These are phyloP conservation scores for Rhizoglyphus robini DNA, from an alignment of 1,140 invertebrate species.

Conservation along the genomic window DNA sequence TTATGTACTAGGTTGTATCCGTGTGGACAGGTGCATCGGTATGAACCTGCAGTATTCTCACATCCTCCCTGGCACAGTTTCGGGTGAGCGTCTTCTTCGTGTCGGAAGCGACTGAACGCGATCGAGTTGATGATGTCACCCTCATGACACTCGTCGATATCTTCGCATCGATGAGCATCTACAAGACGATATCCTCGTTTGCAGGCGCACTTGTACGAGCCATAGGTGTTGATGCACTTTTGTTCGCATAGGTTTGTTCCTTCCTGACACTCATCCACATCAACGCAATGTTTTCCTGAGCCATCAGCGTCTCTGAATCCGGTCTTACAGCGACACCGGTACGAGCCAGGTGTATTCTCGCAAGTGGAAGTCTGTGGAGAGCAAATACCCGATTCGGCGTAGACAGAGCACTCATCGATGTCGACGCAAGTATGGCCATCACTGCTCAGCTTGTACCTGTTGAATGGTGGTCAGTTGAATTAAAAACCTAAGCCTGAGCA, in stretches of 20 bases:
- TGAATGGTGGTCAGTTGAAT: too few species aligned
- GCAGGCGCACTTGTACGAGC: conserved; percentile 20
- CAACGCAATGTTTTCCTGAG: conserved; percentile 33
- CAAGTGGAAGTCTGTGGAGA: conserved; percentile 37
- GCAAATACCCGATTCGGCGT: background rate
- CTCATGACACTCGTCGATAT: conserved; percentile 67
- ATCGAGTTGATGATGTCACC: conserved; percentile 11
- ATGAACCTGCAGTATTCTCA: conserved; percentile 74
- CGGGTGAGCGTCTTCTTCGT: background rate
- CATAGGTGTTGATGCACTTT: conserved; percentile 21
- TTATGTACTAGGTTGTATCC: conserved; percentile 77
- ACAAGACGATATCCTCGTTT: conserved; percentile 35
- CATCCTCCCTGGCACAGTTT: conserved; percentile 37
- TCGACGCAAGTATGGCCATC: conserved; percentile 20
- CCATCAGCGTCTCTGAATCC: conserved; percentile 47
- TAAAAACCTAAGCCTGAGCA: too few species aligned
- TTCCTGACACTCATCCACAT: conserved; percentile 44
- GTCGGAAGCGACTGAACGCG: conserved; percentile 16
- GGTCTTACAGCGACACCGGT: conserved; percentile 63
- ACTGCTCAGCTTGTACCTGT: conserved; percentile 9
- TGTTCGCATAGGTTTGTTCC: conserved; percentile 35
- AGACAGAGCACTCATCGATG: conserved; percentile 17
- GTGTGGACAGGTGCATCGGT: conserved; percentile 70
- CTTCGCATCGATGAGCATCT: conserved; percentile 52
- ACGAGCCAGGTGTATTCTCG: conserved; percentile 71